Base-by-base conservation (phyloP, 1,140 invertebrate genomes). In the Atopsyche davidsoni region DNA sequence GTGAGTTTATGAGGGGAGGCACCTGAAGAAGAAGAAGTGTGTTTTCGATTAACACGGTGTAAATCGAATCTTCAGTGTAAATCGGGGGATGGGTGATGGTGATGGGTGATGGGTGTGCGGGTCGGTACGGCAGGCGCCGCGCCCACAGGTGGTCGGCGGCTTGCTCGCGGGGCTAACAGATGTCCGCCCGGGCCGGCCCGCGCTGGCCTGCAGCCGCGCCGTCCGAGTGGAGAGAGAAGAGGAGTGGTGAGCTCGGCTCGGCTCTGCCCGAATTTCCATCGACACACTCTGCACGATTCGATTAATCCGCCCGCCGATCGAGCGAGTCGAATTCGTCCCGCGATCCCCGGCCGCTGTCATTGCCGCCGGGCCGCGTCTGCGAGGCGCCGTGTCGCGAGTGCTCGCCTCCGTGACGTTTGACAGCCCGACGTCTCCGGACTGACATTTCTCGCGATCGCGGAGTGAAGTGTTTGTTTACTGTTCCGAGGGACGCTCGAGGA, bases 211-310 rank as follows among this genome's bases (percentile, higher is more conserved):
- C 47, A 50, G 47, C 47, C 43, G 47, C 47, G 40, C 13, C 38
- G 21, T 50, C 40, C 24, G 24, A 7, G 48, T 44, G 39, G 39
- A 43, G 43, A 50, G 48, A 50, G 40, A 43, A 42, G 43, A 50
- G 48, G 48, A 50, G 48, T 50, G 48, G 48, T 50, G 40, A 50
- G 28, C 40, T 28, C 48, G 46, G 19, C 41, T 39, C 41, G 31
- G 46, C 46, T 31, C 38, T n/a, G 24, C 24, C 6, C n/a, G n/a
- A 6, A 28, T 28, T 28, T n/a, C 40, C 39, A 43, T 50, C 43
- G 42, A 43, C 32, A 32, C 32, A 14, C 28, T 49, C 41, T 47
- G 25, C 32, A 41, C 36, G 24, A 16, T 49, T 41, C 18, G 40
- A 43, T 50, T 43, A 50, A 36, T 36, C 48, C 23, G 31, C 25